Percentiles rank a stretch among this genome's conserved stretches.
phyloP scores from a whole-genome alignment of 1,140 invertebrate genomes.

The Drosophila repleta region DNA sequence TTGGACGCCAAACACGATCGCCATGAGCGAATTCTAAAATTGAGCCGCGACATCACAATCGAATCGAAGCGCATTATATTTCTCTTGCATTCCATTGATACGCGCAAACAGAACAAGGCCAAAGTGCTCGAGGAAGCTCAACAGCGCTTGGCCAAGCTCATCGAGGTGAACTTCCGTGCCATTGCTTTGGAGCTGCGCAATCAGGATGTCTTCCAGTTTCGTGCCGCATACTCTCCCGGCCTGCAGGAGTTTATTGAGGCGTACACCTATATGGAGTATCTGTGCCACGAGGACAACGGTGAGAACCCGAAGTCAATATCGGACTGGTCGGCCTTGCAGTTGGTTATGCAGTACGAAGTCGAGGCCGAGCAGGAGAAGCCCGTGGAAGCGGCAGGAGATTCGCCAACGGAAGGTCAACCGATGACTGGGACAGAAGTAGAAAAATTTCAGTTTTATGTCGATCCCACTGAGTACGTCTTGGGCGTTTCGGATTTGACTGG shows the following conservation, averaged over 20 bases:
- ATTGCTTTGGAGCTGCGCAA: constrained; percentile 90
- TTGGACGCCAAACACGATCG: constrained; percentile 93
- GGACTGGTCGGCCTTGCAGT: constrained; percentile 71
- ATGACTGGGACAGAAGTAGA: constrained; percentile 41
- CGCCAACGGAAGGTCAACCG: constrained; percentile 1
- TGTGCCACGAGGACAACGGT: constrained; percentile 78
- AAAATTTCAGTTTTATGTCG: constrained; percentile 74
- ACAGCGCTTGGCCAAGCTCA: constrained; percentile 86
- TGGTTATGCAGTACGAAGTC: constrained; percentile 78
- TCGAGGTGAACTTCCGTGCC: constrained; percentile 86
- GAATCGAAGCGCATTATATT: constrained; percentile 96
- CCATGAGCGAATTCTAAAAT: constrained; percentile 91
- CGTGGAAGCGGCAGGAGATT: background rate
- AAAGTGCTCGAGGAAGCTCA: constrained; percentile 88
- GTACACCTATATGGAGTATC: constrained; percentile 89
- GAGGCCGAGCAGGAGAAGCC: constrained; percentile 7
- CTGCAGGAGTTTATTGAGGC: constrained; percentile 96
- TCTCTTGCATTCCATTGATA: constrained; percentile 89
- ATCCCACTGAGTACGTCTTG: constrained; percentile 85
- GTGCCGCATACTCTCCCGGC: constrained; percentile 90
- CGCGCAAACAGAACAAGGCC: constrained; percentile 86
- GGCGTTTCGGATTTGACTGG: constrained; percentile 95
- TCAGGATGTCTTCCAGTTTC: constrained; percentile 90
- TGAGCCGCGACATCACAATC: constrained; percentile 94
- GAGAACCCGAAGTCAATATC: constrained; percentile 58